Conservation (phyloP, 2,113 vertebrate species). For the Piaya cayana region DNA sequence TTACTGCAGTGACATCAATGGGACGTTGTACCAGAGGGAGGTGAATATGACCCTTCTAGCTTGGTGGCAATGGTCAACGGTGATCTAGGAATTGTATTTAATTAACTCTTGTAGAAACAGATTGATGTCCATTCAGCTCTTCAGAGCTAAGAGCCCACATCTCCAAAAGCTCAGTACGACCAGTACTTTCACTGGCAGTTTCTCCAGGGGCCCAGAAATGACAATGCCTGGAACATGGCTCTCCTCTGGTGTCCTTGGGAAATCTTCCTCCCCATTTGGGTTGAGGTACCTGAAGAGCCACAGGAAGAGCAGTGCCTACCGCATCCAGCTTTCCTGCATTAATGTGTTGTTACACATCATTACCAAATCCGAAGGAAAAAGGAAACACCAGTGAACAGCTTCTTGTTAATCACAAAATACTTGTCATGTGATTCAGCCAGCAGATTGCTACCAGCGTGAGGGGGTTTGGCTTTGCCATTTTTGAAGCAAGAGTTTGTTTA, state of each 20-base stretch:
- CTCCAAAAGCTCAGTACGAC: background rate
- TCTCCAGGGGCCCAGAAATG: background rate
- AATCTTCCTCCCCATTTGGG: background rate
- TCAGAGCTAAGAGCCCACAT: background rate
- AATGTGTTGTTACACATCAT: background rate
- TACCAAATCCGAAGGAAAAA: conserved; percentile 31
- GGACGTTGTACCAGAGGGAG: background rate
- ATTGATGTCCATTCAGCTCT: background rate
- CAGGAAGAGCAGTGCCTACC: background rate
- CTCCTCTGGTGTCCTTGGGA: background rate
- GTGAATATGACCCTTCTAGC: background rate
- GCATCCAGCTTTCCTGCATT: background rate
- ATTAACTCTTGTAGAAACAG: background rate
- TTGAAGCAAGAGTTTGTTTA: conserved; percentile 50
- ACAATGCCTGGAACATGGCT: background rate
- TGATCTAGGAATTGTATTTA: background rate
- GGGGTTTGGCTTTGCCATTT: conserved; percentile 9
- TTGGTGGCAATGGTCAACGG: background rate
- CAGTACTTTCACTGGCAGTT: background rate
- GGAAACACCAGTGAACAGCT: conserved; percentile 15
- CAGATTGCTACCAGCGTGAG: background rate
- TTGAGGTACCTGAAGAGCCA: background rate
- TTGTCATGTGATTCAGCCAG: conserved; percentile 22
- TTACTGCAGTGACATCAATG: background rate
- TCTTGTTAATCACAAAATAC: background rate